phyloP scores from a whole-genome alignment of 2,113 vertebrate species.

The Heterotilapia buettikoferi region DNA sequence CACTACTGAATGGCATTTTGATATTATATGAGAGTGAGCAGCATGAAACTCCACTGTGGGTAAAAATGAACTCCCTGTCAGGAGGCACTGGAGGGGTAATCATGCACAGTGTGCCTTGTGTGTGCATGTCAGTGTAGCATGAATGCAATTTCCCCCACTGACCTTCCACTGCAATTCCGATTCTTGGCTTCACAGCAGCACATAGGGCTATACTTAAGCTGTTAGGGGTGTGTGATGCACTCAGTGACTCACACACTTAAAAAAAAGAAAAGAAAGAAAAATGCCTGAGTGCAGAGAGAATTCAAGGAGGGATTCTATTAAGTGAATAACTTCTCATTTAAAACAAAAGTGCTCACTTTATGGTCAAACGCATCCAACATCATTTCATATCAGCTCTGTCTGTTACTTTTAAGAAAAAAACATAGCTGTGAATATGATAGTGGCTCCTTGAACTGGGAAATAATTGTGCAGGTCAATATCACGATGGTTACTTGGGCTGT shows the following conservation, averaged over 20 bases:
- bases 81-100: slow-evolving; percentile 23
- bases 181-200: background rate
- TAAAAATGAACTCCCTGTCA: slow-evolving; percentile 49
- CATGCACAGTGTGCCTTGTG: slow-evolving; percentile 27
- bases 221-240: slow-evolving; percentile 38
- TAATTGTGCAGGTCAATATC: slow-evolving; percentile 43
- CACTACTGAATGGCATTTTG: slow-evolving; percentile 34
- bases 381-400: background rate
- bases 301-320: slow-evolving; percentile 6
- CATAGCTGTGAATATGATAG: slow-evolving; percentile 8
- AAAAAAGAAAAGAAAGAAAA: background rate
- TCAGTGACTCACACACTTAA: background rate
- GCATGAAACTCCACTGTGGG: background rate
- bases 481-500: slow-evolving; percentile 34
- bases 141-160: slow-evolving; percentile 46
- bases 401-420: background rate
- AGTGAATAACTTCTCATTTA: background rate
- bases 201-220: slow-evolving; percentile 40
- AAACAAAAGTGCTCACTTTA: background rate
- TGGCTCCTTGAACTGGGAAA: slow-evolving; percentile 38
- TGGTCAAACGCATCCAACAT: background rate
- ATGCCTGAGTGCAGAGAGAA: background rate
- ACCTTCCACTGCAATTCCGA: slow-evolving; percentile 35
- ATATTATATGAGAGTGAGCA: background rate
- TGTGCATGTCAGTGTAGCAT: slow-evolving; percentile 47